Evolutionary conservation across 1,140 invertebrate species (phyloP), one percentile per base, ranked within the genome.

Genomic region (Scaptomyza montana): DNA sequence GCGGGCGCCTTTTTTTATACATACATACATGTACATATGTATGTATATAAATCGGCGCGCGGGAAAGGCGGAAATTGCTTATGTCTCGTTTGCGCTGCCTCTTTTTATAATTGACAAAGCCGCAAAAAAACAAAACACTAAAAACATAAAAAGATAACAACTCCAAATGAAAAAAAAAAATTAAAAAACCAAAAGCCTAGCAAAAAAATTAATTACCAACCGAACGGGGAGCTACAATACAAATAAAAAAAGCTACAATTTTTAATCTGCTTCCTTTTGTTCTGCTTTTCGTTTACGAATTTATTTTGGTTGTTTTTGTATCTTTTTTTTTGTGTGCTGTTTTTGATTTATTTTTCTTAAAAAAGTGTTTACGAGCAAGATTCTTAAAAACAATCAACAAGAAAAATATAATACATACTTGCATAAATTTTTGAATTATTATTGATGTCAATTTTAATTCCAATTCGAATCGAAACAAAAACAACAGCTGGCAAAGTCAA

Each of bases 401-500:
- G 16, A 16, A 16, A 16, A 63, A 49, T 30, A 39, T 21, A 62
- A 59, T 16, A 16, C 16, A 16, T 16, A 16, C 16, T 16, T 16
- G 47, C 56, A 43, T 68, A 41, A 39, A 56, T 67, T 73, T 67
- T n/a, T 57, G 39, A 54, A 76, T 79, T 70, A 77, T 82, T 78
- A 57, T 84, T 74, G 3, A 39, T 39, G 9, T 12, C 59, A 57
- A 71, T 63, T 54, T 53, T n/a, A 50, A 61, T 62, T 64, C 64
- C 3, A 70, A 63, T 57, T 71, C 46, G 6, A 64, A 59, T 50
- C 63, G 49, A 46, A 33, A 5, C 30, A 36, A 53, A 36, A 50
- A 51, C 16, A 36, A 41, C 68, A 68, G 62, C 60, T 80, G 80
- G 68, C 64, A 87, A 78, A 84, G 86, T 89, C 86, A 89, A 86